Base-by-base conservation (phyloP, 1,140 invertebrate genomes). In the Pseudomyrmex gracilis region DNA sequence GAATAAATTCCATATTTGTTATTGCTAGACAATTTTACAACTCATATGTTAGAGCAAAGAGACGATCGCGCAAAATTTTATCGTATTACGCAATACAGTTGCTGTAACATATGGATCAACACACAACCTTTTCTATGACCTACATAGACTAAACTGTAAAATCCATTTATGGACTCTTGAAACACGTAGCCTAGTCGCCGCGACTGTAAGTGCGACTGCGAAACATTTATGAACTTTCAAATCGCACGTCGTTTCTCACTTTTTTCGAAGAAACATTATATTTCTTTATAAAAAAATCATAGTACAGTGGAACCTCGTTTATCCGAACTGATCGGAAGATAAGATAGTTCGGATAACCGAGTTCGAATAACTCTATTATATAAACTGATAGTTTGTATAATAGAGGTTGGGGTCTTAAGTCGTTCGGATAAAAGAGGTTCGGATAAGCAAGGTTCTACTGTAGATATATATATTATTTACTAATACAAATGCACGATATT, bases 161-260 rank as follows among this genome's bases (percentile, higher is more conserved):
- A 58, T 20, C 53, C 22, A 58, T 80, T 78, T 78, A 78, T 78
- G 66, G 64, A 70, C 76, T 78, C 66, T 58, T 80, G 76, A 80
- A 80, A 80, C 45, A 66, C 12, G 20, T 78, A 57, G 74, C 66
- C 66, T 70, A 71, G 15, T 70, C 20, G 43, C 43, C 58, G 66
- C 24, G 49, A 80, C 20, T 45, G 24, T 34, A 34, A 34, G 5
- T 34, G 53, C 20, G 12, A 10, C 51, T 47, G 55, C 51, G 76
- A 78, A 70, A 78, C 66, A 80, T 78, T 78, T 78, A 78, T 80
- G 53, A 34, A 60, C 20, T 49, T 71, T 60, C n/a, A 43, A 80
- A 71, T 60, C 34, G 51, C 34, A 80, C 34, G 63, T 80, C 60
- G 45, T 71, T 77, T 43, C 47, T 22, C 24, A 17, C 13, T 63